Evolutionary conservation across 2,888 invertebrate species (phyloP), one percentile per base, ranked within the genome.

Genomic region (Hirtodrosophila histrioides): DNA sequence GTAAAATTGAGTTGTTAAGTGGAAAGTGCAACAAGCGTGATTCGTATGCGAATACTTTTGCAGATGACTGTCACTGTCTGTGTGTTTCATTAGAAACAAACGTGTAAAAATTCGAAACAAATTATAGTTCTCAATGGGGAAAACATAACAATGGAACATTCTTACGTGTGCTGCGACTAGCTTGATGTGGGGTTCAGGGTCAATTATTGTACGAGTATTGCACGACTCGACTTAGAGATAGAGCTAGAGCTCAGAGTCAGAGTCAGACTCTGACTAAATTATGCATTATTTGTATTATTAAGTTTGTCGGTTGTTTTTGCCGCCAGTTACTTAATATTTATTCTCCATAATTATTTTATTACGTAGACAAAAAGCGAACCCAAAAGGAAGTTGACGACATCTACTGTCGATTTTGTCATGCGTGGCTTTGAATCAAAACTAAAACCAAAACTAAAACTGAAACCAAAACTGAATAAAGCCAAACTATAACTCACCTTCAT

Each of bases 311-410:
- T 29, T 41, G 29, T 11, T 45, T 10, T n/a, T 17, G 24, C 11
- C 8, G 37, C 44, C 39, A 68, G 65, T 78, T 85, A 66, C 73
- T 88, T 86, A 83, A 86, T 88, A 82, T 82, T 82, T 82, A 77
- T 88, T 84, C 80, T 86, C 66, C 87, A 86, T 82, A 76, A 73
- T 73, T 86, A 88, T 86, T 82, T 80, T 63, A 86, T 88, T 86
- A 75, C 49, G 60, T 57, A 54, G 36, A 40, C 17, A 37, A 40
- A 43, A 39, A 17, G 11, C 36, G 45, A 27, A 37, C 12, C 36
- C 23, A 7, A 81, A 76, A 88, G 82, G 88, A 82, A 88, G 88
- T 86, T 86, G 82, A 88, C 82, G 85, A 86, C 81, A 82, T 82
- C 63, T 58, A 53, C 56, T 76, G 73, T 67, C 78, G 81, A 80